These are phyloP conservation scores for Megalopta genalis DNA, from an alignment of 1,140 invertebrate species.

Conservation along the genomic window DNA sequence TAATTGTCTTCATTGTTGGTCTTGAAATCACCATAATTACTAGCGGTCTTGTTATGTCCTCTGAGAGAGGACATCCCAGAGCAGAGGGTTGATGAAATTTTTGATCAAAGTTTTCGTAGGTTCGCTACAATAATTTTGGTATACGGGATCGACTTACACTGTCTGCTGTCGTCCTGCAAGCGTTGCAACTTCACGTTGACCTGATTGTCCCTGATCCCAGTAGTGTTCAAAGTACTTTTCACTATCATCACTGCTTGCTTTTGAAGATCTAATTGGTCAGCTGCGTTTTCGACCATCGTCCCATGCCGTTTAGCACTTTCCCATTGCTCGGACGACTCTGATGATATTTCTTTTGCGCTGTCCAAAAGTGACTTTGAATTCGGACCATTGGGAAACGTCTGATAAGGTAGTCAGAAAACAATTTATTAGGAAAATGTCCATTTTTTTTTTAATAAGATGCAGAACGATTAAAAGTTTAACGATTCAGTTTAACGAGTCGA, in stretches of 20 bases:
- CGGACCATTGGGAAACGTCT: slow-evolving; percentile 69
- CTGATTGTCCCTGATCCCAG: slow-evolving; percentile 81
- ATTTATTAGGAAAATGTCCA: no score
- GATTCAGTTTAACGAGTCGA: no score
- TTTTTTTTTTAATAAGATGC: no score
- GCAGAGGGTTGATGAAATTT: no score
- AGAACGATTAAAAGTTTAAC: no score
- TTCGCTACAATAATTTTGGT: neutral
- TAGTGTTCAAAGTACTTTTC: slow-evolving; percentile 79
- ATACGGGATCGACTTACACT: slow-evolving; percentile 51
- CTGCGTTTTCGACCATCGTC: slow-evolving; percentile 59
- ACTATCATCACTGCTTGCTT: slow-evolving; percentile 78
- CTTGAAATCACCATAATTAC: no score
- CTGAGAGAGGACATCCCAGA: no score
- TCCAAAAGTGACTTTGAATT: slow-evolving; percentile 73
- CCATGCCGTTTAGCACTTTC: slow-evolving; percentile 75
- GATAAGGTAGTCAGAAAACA: slow-evolving; percentile 29
- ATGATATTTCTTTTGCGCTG: slow-evolving; percentile 76
- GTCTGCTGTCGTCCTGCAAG: slow-evolving; percentile 71
- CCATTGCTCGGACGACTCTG: slow-evolving; percentile 76
- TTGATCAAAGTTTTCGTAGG: no score
- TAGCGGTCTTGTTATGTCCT: no score
- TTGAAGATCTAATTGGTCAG: slow-evolving; percentile 73
- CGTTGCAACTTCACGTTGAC: slow-evolving; percentile 79
- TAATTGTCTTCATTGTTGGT: no score